phyloP scores from a whole-genome alignment of 2,797 vertebrate species.

The Lithobates sylvaticus region DNA sequence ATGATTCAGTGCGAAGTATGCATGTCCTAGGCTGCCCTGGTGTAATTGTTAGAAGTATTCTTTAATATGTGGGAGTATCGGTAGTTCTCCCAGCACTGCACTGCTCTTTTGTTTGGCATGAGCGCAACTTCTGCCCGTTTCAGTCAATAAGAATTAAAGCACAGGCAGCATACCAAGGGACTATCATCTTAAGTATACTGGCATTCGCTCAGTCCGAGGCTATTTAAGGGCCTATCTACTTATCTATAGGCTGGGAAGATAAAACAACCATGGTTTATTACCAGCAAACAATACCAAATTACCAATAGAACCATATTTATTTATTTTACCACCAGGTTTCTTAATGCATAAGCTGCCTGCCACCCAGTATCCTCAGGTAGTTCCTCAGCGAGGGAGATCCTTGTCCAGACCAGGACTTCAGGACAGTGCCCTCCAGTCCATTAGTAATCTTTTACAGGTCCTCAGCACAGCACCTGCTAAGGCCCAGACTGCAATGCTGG shows the following conservation, averaged over 20 bases:
- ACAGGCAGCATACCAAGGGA: neutral
- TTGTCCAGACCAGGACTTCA: too few species aligned
- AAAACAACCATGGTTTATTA: too few species aligned
- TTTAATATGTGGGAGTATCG: neutral
- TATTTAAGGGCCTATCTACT: neutral
- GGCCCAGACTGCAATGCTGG: too few species aligned
- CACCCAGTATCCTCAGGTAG: too few species aligned
- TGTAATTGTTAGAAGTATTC: neutral
- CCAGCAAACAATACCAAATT: neutral
- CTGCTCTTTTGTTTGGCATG: neutral
- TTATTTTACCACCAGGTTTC: too few species aligned
- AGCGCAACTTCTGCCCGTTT: neutral
- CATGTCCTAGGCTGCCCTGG: neutral
- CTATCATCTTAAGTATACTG: neutral
- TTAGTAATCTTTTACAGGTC: too few species aligned
- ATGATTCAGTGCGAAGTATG: neutral
- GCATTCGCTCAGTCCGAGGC: neutral
- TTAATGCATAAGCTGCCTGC: too few species aligned
- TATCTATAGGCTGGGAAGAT: too few species aligned
- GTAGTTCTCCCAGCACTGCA: neutral
- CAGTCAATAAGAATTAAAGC: neutral
- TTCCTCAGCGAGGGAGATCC: too few species aligned
- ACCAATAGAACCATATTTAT: neutral
- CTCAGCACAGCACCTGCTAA: too few species aligned
- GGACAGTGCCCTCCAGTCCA: too few species aligned